Conservation (phyloP, 2,113 vertebrate species). For the Megatriorchis doriae region DNA sequence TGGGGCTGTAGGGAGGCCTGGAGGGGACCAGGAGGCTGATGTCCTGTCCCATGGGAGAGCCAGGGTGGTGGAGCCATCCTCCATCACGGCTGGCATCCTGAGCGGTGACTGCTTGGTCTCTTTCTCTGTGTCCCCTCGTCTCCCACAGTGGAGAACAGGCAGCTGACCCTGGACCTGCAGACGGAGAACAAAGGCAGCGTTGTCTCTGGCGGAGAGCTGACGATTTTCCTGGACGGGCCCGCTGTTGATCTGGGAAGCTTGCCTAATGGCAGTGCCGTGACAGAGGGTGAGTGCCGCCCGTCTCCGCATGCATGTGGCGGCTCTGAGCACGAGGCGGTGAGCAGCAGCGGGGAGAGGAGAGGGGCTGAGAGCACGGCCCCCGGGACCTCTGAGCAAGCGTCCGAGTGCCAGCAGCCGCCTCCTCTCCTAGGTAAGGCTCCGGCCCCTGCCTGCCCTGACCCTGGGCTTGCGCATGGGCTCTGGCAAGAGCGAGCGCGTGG, state of each 20-base stretch:
- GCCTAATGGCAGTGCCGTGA: slow-evolving; percentile 83
- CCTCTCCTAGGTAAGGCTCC: neutral
- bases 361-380: neutral
- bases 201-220: slow-evolving; percentile 92
- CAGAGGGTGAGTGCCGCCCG: slow-evolving; percentile 86
- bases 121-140: neutral
- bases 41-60: fast-evolving
- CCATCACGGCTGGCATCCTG: fast-evolving
- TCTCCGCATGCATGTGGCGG: neutral
- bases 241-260: slow-evolving; percentile 88
- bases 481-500: fast-evolving
- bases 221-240: slow-evolving; percentile 91
- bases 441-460: fast-evolving
- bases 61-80: neutral
- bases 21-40: neutral
- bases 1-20: fast-evolving
- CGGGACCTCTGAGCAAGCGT: neutral
- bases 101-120: neutral
- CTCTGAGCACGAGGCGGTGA: neutral
- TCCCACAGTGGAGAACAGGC: slow-evolving; percentile 91
- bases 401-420: neutral
- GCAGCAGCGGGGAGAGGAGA: neutral
- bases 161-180: slow-evolving; percentile 93
- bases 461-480: fast-evolving
- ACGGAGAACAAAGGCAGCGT: slow-evolving; percentile 92